A percentile compares a stretch with the other conserved stretches of the same genome.
Evolutionary conservation across 30 jellyfish, hydroid and myxozoan genomes (phyloP).

Genomic region (Cassiopea andromeda): DNA sequence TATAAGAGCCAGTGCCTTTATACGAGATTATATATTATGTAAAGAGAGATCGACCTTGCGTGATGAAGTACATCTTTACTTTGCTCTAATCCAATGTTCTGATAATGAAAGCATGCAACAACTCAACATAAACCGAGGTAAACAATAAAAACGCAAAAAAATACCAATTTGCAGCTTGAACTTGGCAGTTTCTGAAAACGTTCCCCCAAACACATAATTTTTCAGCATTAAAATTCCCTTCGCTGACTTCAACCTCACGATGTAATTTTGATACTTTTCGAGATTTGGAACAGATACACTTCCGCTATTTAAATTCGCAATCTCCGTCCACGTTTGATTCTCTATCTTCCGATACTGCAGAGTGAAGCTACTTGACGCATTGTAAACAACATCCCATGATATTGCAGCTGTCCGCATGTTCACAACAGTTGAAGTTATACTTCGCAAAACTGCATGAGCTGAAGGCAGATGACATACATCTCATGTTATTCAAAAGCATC

Average conservation of each 20-base stretch:
- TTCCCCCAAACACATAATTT: slow-evolving; percentile 26
- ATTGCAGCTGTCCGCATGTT: slow-evolving; percentile 16
- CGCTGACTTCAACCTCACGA: slow-evolving; percentile 18
- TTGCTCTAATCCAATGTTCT: too few species aligned
- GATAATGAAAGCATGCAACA: too few species aligned
- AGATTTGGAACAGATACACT: not conserved
- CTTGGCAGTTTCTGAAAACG: slow-evolving; percentile 25
- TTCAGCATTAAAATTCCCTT: slow-evolving; percentile 31
- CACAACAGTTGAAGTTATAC: not conserved
- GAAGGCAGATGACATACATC: not conserved
- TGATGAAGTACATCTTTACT: too few species aligned
- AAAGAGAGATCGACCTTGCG: too few species aligned
- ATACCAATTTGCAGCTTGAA: not conserved
- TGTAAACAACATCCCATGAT: slow-evolving; percentile 9
- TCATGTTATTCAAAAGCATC: not conserved
- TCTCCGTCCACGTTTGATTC: slow-evolving; percentile 15
- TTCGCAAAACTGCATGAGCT: slow-evolving; percentile 34
- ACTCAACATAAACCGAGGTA: not conserved
- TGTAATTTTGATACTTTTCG: slow-evolving; percentile 18
- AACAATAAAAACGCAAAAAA: not conserved
- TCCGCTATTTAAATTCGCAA: not conserved
- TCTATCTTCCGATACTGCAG: slow-evolving; percentile 32
- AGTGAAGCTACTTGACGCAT: slow-evolving; percentile 23
- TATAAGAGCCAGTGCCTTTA: too few species aligned
- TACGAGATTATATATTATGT: too few species aligned